Conservation (phyloP, 2,113 vertebrate genomes). For the Tyrannus savana region DNA sequence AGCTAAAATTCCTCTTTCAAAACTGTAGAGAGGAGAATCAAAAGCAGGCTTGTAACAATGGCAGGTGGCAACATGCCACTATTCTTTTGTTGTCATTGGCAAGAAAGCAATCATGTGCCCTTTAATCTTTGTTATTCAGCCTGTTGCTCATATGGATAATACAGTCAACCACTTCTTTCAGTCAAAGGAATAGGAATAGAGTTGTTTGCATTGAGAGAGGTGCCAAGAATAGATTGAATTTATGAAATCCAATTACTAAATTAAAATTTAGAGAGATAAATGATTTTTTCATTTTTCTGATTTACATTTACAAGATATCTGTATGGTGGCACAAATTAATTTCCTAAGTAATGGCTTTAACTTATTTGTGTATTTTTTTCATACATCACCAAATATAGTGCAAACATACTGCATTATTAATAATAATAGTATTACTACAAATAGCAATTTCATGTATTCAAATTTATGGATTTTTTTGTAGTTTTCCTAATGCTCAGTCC, state of each 20-base stretch:
- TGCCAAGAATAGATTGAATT: not conserved
- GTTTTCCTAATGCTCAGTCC: not conserved
- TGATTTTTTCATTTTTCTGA: not conserved
- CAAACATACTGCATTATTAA: not conserved
- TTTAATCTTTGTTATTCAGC: constrained; percentile 37
- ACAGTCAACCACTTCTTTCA: constrained; percentile 46
- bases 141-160: constrained; percentile 37
- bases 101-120: constrained; percentile 26
- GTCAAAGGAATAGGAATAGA: not conserved
- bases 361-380: not conserved
- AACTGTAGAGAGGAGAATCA: not conserved
- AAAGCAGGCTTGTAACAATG: not conserved
- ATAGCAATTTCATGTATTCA: not conserved
- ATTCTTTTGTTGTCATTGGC: constrained; percentile 39
- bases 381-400: not conserved
- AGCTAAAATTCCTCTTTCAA: not conserved
- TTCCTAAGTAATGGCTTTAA: not conserved
- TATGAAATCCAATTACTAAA: not conserved
- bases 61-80: constrained; percentile 28
- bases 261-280: not conserved
- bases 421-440: not conserved
- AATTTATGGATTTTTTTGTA: not conserved
- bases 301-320: not conserved
- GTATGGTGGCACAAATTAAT: not conserved
- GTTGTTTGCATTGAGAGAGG: not conserved